Conservation (phyloP, 2,113 vertebrate species). For the Amphilophus citrinellus region DNA sequence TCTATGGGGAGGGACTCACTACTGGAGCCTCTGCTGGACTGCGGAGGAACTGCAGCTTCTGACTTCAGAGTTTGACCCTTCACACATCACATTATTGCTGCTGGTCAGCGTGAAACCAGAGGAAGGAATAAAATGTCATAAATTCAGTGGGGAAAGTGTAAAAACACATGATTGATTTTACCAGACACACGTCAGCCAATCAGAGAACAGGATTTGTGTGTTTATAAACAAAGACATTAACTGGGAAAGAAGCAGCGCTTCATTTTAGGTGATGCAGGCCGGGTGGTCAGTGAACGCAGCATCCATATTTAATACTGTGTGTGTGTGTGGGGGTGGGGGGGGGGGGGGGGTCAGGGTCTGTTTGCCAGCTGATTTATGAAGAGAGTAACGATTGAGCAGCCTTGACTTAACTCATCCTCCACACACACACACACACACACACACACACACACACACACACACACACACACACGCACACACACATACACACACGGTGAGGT, state of each 20-base stretch:
- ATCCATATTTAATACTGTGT: neutral
- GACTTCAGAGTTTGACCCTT: neutral
- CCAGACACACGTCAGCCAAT: neutral
- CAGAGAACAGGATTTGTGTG: neutral
- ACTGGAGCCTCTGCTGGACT: neutral
- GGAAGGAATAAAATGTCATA: neutral
- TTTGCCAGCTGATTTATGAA: conserved; percentile 71
- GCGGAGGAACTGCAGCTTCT: neutral
- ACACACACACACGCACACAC: neutral
- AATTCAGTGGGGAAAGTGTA: too few species aligned
- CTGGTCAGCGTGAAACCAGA: neutral
- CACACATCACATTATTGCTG: neutral
- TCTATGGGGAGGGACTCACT: neutral
- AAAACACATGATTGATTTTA: too few species aligned
- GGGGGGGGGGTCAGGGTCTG: conserved; percentile 10
- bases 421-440: neutral
- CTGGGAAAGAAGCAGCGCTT: neutral
- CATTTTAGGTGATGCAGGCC: neutral
- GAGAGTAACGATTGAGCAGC: conserved; percentile 62
- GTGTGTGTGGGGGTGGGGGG: neutral
- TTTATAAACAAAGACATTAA: conserved; percentile 6
- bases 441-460: neutral
- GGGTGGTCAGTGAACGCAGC: conserved; percentile 54
- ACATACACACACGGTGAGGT: conserved; percentile 72
- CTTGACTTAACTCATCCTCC: conserved; percentile 64